These are phyloP conservation scores for Poliocrania exsul DNA, from an alignment of 2,797 vertebrate genomes.

Conservation along the genomic window DNA sequence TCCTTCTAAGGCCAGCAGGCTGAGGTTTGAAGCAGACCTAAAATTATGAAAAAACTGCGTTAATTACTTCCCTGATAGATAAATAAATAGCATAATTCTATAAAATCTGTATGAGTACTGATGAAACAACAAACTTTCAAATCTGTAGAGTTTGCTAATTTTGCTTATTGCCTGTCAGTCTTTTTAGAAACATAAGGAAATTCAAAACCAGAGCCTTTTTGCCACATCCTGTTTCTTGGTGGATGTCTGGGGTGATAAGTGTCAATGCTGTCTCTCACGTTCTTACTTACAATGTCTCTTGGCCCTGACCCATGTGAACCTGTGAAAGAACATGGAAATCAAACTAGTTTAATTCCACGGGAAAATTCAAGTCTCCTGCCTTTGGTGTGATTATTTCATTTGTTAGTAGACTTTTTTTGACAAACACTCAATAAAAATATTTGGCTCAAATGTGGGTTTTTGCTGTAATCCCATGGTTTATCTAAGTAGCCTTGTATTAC, in stretches of 20 bases:
- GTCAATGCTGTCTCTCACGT: neutral
- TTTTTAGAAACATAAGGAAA: neutral
- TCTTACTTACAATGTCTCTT: neutral
- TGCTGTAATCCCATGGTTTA: neutral
- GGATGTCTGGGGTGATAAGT: neutral
- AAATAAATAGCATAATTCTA: neutral
- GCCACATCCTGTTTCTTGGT: neutral
- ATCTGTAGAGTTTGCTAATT: neutral
- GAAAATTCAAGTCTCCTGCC: neutral
- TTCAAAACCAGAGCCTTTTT: neutral
- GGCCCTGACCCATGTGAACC: neutral
- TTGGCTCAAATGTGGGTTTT: neutral
- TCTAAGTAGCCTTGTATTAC: neutral
- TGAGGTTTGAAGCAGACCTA: neutral
- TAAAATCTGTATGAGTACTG: neutral
- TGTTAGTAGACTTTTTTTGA: neutral
- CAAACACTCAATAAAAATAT: neutral
- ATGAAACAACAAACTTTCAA: neutral
- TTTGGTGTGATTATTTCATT: neutral
- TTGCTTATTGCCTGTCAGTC: neutral
- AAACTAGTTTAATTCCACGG: neutral
- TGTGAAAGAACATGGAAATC: neutral
- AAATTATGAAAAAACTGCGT: accelerated
- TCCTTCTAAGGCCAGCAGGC: neutral
- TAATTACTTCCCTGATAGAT: neutral